These are phyloP conservation scores for Tor tambroides DNA, from an alignment of 2,113 vertebrate species.

Conservation along the genomic window DNA sequence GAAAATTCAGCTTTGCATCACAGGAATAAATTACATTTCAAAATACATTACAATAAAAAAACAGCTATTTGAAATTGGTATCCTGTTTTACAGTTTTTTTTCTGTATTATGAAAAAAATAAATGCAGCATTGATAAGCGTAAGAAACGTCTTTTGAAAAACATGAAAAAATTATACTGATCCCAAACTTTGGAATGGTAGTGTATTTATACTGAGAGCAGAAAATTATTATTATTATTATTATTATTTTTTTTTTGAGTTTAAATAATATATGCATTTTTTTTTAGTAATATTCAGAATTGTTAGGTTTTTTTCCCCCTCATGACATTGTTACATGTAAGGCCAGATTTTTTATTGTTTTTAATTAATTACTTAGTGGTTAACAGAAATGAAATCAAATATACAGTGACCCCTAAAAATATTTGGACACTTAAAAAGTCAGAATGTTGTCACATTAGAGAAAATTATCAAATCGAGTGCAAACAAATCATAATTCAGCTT, in stretches of 20 bases:
- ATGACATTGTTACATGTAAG: background rate
- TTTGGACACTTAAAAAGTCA: conserved; percentile 7
- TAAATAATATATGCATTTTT: background rate
- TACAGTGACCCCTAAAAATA: background rate
- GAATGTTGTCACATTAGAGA: background rate
- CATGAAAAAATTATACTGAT: background rate
- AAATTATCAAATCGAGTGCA: background rate
- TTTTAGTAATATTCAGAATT: background rate
- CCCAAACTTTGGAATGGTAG: background rate
- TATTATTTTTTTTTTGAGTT: background rate
- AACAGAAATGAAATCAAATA: background rate
- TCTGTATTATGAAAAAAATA: background rate
- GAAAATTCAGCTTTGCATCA: background rate
- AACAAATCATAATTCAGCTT: background rate
- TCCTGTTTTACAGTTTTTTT: background rate
- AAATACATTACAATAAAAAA: background rate
- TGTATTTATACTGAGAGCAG: background rate
- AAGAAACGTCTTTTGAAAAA: background rate
- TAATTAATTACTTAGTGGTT: background rate
- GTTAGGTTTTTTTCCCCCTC: background rate
- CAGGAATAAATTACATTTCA: background rate
- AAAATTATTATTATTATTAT: background rate
- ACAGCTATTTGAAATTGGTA: background rate
- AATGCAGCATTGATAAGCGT: background rate
- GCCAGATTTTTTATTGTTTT: background rate